Evolutionary conservation across 2,113 vertebrate genomes (phyloP), one percentile per base, ranked within the genome.

Genomic region (Herpetotheres cachinnans): DNA sequence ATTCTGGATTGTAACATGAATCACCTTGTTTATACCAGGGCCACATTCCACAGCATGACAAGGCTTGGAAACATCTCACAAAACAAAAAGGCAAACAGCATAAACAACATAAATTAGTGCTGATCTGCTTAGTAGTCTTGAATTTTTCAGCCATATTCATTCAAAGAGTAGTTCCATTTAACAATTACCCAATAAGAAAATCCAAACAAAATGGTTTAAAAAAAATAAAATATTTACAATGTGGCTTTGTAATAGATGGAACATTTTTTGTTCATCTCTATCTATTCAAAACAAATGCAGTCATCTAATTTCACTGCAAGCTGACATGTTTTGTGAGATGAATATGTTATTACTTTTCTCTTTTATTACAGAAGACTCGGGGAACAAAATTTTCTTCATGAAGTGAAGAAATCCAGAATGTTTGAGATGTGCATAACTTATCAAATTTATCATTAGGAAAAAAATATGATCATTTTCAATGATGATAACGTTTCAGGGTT

Each of bases 321-420:
- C 74, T 90, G 85, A 89, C 36, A 83, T 70, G n/a, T 82, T 95
- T 92, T 70, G 76, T 80, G 38, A 92, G 59, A 94, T 71, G 20
- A 90, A 54, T 66, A 29, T 26, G 16, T 81, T 69, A 94, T 44
- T 79, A 86, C 20, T 85, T 92, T 89, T 80, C 58, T 90, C 61
- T 93, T 91, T 78, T 82, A 40, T 52, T 91, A 86, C 27, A 88
- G 19, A 79, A 71, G 34, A 67, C 27, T 38, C 24, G 27, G 8
- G 26, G 32, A 90, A 86, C 19, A 44, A 25, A 72, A 34, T 63
- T 94, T 92, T 59, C 32, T 84, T 93, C 50, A 55, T 10, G 29
- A 94, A 73, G 62, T 59, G n/a, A 93, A 93, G 55, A 96, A 95
- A 94, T 49, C 22, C 72, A 80, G 67, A 89, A 93, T 70, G 61